These are phyloP conservation scores for Brenthis daphne DNA, from an alignment of 2,888 invertebrate species.

Conservation along the genomic window DNA sequence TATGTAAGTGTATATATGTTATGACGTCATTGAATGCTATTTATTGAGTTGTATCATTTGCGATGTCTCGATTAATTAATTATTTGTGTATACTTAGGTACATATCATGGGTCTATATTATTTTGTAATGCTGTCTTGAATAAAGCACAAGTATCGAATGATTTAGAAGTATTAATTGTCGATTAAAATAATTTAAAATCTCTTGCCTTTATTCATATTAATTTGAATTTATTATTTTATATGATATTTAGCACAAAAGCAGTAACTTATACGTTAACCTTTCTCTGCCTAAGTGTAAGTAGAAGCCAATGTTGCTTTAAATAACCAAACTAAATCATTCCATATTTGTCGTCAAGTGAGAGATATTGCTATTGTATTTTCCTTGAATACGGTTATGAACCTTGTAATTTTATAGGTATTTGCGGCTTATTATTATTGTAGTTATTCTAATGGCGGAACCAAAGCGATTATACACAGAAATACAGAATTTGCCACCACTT, in stretches of 20 bases:
- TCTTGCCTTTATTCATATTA: background rate
- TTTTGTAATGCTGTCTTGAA: conserved; percentile 45
- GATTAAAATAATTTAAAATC: background rate
- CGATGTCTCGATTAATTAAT: conserved; percentile 63
- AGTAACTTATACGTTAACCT: background rate
- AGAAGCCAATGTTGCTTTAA: background rate
- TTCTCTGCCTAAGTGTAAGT: conserved; percentile 4
- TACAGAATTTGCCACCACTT: conserved; percentile 69
- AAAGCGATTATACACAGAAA: conserved; percentile 66
- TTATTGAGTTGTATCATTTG: conserved; percentile 77
- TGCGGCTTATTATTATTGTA: conserved; percentile 51
- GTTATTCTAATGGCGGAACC: conserved; percentile 64
- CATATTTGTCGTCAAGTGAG: conserved; percentile 37
- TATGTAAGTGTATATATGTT: conserved; percentile 77
- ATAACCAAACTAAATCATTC: conserved; percentile 29
- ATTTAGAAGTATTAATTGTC: conserved; percentile 7
- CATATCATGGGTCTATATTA: conserved; percentile 77
- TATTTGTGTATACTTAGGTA: conserved; percentile 79
- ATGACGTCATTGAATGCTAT: conserved; percentile 74
- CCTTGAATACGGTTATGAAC: conserved; percentile 69
- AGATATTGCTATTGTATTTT: conserved; percentile 47
- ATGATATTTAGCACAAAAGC: conserved; percentile 5
- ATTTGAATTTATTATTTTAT: background rate
- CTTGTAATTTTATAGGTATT: conserved; percentile 54
- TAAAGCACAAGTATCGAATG: conserved; percentile 33